Evolutionary conservation across 1,140 invertebrate species (phyloP).

Genomic region (Eumaeus atala): DNA sequence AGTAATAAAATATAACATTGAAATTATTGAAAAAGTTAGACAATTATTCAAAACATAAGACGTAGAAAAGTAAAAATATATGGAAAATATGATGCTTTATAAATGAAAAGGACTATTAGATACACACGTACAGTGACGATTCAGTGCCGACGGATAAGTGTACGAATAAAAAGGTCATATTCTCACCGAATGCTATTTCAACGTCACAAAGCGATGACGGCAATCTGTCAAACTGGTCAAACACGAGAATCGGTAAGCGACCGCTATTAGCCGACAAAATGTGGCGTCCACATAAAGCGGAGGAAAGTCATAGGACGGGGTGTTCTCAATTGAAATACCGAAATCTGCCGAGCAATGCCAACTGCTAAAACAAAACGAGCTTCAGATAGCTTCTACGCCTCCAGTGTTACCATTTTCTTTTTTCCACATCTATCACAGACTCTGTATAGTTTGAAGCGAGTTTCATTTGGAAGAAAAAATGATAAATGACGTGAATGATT

Average conservation of each 20-base stretch:
- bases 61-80: no score
- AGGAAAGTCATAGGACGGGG: conserved; percentile 24
- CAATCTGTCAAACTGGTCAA: conserved; percentile 72
- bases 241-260: conserved; percentile 57
- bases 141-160: conserved; percentile 63
- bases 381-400: conserved; percentile 53
- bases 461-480: conserved; percentile 62
- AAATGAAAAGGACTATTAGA: no score
- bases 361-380: conserved; percentile 65
- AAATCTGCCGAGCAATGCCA: conserved; percentile 42
- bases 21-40: no score
- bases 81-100: no score
- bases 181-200: conserved; percentile 50
- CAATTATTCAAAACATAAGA: no score
- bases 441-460: conserved; percentile 58
- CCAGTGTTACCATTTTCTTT: conserved; percentile 44
- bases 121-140: no score
- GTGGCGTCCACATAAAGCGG: conserved; percentile 21
- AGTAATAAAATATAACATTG: no score
- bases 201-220: conserved; percentile 63
- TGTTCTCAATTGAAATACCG: conserved; percentile 38
- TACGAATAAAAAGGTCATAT: conserved; percentile 63
- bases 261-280: conserved; percentile 58
- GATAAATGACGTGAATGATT: conserved; percentile 72
- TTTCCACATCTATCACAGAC: conserved; percentile 56